A percentile compares a stretch with the other conserved stretches of the same genome.
These are phyloP conservation scores for Xiphorhynchus elegans DNA, from an alignment of 2,113 vertebrate genomes.

Conservation along the genomic window DNA sequence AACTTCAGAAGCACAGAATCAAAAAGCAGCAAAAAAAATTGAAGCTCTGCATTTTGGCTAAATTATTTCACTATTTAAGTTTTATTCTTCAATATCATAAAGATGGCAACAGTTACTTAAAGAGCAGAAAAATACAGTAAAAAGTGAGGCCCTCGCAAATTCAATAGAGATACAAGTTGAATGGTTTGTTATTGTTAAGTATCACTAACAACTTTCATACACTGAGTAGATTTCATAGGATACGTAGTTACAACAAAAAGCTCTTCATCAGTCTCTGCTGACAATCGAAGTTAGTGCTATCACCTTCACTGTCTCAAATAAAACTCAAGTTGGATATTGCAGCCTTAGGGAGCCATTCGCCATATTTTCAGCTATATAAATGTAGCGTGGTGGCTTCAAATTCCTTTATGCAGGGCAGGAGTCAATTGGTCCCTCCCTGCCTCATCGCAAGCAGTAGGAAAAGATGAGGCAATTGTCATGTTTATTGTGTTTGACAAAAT, in stretches of 20 bases:
- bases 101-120: not conserved
- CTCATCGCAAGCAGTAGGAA: not conserved
- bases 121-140: not conserved
- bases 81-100: not conserved
- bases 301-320: not conserved
- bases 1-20: not conserved
- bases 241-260: not conserved
- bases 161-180: not conserved
- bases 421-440: not conserved
- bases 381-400: not conserved
- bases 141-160: not conserved
- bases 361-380: not conserved
- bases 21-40: not conserved
- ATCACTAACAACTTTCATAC: not conserved
- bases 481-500: not conserved
- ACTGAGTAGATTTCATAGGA: not conserved
- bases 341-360: not conserved
- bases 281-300: not conserved
- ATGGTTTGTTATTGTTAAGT: not conserved
- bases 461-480: not conserved
- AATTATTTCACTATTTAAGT: not conserved
- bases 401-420: not conserved
- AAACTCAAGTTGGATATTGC: fast-evolving
- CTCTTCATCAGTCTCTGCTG: not conserved
- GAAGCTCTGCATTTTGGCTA: not conserved